These are phyloP conservation scores for Brenthis hecate DNA, from an alignment of 2,888 invertebrate genomes.

Conservation along the genomic window DNA sequence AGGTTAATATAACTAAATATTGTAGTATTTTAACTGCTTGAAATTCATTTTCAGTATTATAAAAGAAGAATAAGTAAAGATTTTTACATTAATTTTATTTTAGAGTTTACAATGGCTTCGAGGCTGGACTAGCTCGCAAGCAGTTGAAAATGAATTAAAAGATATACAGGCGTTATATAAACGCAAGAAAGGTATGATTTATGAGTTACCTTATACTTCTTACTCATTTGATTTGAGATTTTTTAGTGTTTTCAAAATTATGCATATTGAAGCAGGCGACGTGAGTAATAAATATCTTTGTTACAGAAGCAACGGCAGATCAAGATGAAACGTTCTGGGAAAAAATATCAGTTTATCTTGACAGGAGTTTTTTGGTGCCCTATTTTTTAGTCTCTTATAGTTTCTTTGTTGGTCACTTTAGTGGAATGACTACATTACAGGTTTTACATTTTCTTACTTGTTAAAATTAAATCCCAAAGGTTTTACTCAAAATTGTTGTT, in stretches of 20 bases:
- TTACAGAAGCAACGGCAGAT: constrained; percentile 50
- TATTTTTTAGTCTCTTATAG: constrained; percentile 84
- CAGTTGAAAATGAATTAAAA: constrained; percentile 83
- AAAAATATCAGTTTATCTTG: constrained; percentile 69
- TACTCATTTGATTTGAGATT: neutral
- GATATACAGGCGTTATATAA: constrained; percentile 73
- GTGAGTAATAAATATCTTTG: neutral
- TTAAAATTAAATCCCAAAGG: neutral
- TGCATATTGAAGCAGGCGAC: neutral
- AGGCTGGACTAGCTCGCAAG: constrained; percentile 86
- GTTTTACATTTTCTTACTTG: constrained; percentile 44
- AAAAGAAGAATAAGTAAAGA: no score
- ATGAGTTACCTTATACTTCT: neutral
- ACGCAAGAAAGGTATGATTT: constrained; percentile 47
- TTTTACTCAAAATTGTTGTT: neutral
- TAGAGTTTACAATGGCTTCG: constrained; percentile 89
- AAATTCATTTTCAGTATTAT: no score
- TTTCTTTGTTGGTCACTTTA: constrained; percentile 89
- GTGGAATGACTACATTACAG: constrained; percentile 88
- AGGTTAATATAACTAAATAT: constrained; percentile 55
- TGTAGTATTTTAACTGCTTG: neutral
- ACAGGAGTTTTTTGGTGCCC: constrained; percentile 85
- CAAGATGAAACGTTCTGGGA: constrained; percentile 62
- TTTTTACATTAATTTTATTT: constrained; percentile 36
- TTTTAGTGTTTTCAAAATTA: neutral